Evolutionary conservation across 2,113 vertebrate genomes (phyloP).

Genomic region (Brachionichthys hirsutus): DNA sequence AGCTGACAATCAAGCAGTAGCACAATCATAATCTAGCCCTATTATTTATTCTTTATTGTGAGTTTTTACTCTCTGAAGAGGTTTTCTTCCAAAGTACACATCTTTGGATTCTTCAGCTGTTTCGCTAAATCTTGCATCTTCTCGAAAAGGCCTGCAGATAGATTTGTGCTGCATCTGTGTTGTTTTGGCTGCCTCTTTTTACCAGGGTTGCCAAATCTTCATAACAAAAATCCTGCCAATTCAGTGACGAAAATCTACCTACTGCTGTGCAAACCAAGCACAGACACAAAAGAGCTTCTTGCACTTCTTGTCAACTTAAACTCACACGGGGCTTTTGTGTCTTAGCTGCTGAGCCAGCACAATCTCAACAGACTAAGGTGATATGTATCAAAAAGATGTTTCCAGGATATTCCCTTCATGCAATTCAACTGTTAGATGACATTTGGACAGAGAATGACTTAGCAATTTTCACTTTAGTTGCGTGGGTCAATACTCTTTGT

Average conservation of each 20-base stretch:
- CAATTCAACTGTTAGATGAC: no score
- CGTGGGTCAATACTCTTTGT: no score
- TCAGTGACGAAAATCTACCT: not conserved
- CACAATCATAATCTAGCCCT: not conserved
- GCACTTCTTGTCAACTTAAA: no score
- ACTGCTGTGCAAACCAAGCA: not conserved
- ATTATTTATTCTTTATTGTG: not conserved
- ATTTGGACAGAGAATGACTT: no score
- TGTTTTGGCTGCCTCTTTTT: slow-evolving; percentile 5
- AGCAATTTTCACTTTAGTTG: no score
- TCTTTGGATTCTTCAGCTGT: not conserved
- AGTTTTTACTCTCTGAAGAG: not conserved
- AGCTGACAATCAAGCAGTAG: no score
- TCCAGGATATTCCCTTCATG: no score
- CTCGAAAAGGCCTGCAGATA: not conserved
- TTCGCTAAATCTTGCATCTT: not conserved
- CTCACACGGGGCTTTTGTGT: not conserved
- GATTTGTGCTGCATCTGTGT: not conserved
- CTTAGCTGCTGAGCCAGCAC: no score
- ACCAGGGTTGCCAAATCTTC: not conserved
- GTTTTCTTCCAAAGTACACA: not conserved
- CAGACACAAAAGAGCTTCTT: not conserved
- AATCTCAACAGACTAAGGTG: no score
- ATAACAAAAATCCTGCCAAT: not conserved
- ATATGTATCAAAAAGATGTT: no score